Evolutionary conservation across 2,888 invertebrate species (phyloP).

Genomic region (Drosophila anomalipes): DNA sequence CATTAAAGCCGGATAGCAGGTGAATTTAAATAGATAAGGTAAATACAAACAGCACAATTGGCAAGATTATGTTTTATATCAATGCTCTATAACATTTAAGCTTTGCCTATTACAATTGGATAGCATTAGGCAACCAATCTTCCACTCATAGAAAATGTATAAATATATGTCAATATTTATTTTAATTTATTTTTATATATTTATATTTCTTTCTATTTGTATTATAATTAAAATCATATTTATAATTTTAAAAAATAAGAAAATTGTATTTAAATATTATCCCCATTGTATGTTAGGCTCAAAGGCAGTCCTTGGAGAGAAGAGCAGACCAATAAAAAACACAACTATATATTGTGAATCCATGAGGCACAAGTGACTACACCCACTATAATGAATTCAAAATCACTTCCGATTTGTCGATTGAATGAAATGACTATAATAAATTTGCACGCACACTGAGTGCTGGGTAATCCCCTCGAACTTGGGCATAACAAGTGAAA

Average conservation of each 20-base stretch:
- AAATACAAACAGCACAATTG: not conserved
- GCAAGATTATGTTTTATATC: not conserved
- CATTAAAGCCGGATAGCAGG: not conserved
- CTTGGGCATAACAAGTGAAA: conserved; percentile 76
- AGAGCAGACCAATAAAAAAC: not conserved
- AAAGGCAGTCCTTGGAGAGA: not conserved
- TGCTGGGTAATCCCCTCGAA: conserved; percentile 67
- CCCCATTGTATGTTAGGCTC: no score
- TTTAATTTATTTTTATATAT: not conserved
- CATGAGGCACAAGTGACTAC: conserved; percentile 40
- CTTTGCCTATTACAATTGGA: not conserved
- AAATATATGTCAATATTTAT: not conserved
- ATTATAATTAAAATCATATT: not conserved
- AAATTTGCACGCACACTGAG: conserved; percentile 67
- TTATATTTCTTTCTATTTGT: not conserved
- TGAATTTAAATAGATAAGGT: not conserved
- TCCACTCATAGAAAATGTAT: not conserved
- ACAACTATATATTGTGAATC: not conserved
- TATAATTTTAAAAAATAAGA: not conserved
- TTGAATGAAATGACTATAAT: conserved; percentile 83
- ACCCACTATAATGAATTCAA: conserved; percentile 74
- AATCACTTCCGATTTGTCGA: conserved; percentile 84
- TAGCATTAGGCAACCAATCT: not conserved
- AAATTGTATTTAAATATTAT: not conserved
- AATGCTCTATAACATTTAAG: not conserved